Evolutionary conservation across 2,113 vertebrate genomes (phyloP).

Genomic region (Vimba vimba): DNA sequence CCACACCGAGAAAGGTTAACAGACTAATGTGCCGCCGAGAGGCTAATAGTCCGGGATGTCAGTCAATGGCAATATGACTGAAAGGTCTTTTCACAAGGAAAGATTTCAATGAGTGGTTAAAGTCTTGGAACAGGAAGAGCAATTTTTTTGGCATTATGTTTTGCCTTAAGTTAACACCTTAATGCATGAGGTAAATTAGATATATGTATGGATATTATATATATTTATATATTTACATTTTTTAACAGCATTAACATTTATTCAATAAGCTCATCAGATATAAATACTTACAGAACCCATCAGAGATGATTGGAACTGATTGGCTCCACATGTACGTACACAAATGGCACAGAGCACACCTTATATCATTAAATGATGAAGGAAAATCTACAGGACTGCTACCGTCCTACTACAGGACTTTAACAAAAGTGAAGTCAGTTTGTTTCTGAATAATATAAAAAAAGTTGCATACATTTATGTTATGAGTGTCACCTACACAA

Average conservation of each 20-base stretch:
- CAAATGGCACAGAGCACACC: too few relatives aligned
- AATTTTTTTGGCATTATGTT: neutral
- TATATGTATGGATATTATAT: too few relatives aligned
- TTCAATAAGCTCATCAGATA: too few relatives aligned
- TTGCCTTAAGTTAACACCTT: too few relatives aligned
- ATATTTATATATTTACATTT: too few relatives aligned
- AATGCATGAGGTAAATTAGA: too few relatives aligned
- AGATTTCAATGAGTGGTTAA: conserved; percentile 2
- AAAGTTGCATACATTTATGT: neutral
- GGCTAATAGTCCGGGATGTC: conserved; percentile 14
- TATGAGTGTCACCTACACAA: neutral
- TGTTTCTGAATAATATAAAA: neutral
- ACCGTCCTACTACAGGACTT: neutral
- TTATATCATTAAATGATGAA: neutral
- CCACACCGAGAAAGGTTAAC: conserved; percentile 9
- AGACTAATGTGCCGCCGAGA: neutral
- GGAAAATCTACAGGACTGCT: neutral
- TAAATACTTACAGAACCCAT: too few relatives aligned
- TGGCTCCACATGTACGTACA: too few relatives aligned
- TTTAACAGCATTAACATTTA: too few relatives aligned
- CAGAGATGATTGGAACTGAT: neutral
- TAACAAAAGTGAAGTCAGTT: neutral
- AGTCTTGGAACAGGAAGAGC: neutral
- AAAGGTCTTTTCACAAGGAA: neutral
- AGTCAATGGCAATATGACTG: neutral